Conservation (phyloP, 2,113 vertebrate genomes). For the Crotalus viridis region DNA sequence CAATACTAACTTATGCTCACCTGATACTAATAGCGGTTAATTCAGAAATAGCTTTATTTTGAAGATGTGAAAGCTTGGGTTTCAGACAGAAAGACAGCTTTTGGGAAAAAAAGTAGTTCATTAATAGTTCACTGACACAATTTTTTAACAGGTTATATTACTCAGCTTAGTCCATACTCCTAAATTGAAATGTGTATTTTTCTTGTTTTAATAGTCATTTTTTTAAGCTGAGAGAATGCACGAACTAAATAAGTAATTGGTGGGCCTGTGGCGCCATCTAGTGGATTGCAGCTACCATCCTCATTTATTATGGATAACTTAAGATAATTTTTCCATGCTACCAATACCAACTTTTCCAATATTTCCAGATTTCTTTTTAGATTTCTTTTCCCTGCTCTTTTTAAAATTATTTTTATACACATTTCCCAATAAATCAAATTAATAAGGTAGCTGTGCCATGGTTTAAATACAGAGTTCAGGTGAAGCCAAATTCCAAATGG, state of each 20-base stretch:
- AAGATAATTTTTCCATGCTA: neutral
- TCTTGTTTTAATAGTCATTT: neutral
- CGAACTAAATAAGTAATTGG: neutral
- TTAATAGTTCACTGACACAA: neutral
- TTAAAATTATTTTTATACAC: neutral
- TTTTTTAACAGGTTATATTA: neutral
- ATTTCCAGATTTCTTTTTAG: neutral
- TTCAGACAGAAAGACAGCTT: neutral
- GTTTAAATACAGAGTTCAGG: neutral
- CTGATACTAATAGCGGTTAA: neutral
- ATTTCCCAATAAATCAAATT: neutral
- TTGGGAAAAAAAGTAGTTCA: neutral
- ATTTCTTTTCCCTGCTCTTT: neutral
- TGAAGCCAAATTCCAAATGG: neutral
- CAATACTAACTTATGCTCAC: neutral
- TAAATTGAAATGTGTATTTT: neutral
- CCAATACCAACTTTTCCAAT: neutral
- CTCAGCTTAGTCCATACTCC: neutral
- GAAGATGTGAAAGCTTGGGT: neutral
- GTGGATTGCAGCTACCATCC: conserved; percentile 10
- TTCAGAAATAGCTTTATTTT: neutral
- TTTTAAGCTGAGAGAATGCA: neutral
- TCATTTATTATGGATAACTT: neutral
- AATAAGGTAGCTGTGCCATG: neutral
- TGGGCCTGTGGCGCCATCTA: conserved; percentile 55